phyloP scores from a whole-genome alignment of 2,888 invertebrate species.

The Griposia aprilina region DNA sequence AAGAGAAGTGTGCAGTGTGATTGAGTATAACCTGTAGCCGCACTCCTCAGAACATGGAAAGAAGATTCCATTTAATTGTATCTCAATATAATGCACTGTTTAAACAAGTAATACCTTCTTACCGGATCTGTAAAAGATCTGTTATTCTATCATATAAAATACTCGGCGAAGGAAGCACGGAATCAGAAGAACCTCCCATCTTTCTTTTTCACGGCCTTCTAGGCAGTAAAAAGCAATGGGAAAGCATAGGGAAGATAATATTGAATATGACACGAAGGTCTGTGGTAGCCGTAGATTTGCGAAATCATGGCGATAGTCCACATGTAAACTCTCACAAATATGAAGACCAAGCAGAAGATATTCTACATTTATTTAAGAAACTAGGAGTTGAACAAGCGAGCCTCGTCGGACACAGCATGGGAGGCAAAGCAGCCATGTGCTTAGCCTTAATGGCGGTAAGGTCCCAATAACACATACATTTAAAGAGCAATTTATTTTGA shows the following conservation, averaged over 20 bases:
- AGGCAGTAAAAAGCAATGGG: conserved; percentile 97
- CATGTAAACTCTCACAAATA: conserved; percentile 94
- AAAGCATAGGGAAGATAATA: conserved; percentile 93
- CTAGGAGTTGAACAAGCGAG: conserved; percentile 91
- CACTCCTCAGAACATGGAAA: conserved; percentile 39
- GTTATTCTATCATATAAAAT: conserved; percentile 81
- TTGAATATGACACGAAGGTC: conserved; percentile 92
- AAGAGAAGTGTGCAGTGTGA: neutral
- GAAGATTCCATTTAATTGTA: conserved; percentile 36
- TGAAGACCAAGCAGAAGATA: conserved; percentile 93
- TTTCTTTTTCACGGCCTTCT: conserved; percentile 95
- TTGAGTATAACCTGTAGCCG: neutral
- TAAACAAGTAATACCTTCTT: conserved; percentile 31
- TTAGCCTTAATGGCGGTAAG: conserved; percentile 93
- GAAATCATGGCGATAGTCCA: conserved; percentile 98
- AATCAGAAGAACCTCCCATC: conserved; percentile 75
- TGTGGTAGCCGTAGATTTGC: conserved; percentile 96
- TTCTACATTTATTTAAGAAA: conserved; percentile 91
- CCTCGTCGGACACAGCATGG: conserved; percentile 97
- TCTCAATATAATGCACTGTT: conserved; percentile 28
- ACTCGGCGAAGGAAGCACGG: conserved; percentile 71
- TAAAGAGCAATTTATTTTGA: conserved; percentile 1
- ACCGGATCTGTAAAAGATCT: conserved; percentile 62
- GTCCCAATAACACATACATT: neutral
- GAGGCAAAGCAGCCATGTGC: conserved; percentile 96